A percentile compares a stretch with the other conserved stretches of the same genome.
Conservation (phyloP, 1,140 invertebrate species). For the Galendromus occidentalis region DNA sequence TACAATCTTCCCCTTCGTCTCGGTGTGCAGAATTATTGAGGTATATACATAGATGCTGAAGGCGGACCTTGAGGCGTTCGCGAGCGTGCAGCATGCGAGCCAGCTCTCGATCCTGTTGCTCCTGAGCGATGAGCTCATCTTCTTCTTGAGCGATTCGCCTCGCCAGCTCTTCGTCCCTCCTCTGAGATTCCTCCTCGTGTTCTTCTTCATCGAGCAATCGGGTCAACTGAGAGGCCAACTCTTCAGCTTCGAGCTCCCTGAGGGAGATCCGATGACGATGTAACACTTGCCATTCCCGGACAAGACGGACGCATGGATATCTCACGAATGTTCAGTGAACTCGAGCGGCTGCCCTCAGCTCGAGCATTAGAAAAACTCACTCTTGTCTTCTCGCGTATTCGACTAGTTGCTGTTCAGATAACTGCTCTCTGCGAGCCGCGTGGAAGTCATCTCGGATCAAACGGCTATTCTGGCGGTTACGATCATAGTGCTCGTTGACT, state of each 20-base stretch:
- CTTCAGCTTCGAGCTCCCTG: background rate
- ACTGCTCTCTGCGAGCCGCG: background rate
- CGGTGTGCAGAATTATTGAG: no score
- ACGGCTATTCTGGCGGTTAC: constrained; percentile 2
- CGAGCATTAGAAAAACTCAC: background rate
- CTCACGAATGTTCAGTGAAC: background rate
- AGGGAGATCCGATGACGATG: background rate
- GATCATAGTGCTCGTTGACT: background rate
- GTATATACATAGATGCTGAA: no score
- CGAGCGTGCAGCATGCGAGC: background rate
- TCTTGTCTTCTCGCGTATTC: background rate
- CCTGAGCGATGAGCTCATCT: background rate
- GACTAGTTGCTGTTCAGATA: background rate
- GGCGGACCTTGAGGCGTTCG: background rate
- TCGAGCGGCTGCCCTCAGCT: no score
- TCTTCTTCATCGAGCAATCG: background rate
- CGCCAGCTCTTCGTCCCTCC: background rate
- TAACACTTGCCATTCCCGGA: background rate
- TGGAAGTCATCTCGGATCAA: background rate
- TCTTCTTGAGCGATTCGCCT: constrained; percentile 5
- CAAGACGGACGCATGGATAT: background rate
- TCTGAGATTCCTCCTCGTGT: background rate
- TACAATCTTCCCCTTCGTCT: no score
- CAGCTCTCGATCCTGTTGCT: constrained; percentile 6
- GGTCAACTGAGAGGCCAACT: background rate